Evolutionary conservation across 2,797 vertebrate species (phyloP).

Genomic region (Rhynchonycteris naso): DNA sequence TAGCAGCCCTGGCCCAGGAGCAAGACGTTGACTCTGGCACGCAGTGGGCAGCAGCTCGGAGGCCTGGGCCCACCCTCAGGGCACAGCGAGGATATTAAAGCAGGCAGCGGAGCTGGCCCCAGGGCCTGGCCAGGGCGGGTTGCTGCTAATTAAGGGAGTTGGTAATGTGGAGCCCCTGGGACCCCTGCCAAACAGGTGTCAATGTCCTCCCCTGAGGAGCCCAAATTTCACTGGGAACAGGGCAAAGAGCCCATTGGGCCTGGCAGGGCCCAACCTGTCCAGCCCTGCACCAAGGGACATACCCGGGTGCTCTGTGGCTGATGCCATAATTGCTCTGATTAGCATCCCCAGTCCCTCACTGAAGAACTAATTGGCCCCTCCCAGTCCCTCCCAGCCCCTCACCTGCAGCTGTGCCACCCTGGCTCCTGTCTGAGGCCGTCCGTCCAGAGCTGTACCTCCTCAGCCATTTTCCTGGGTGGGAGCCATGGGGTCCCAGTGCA

Average conservation of each 20-base stretch:
- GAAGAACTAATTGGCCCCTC: not conserved
- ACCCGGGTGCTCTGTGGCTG: not conserved
- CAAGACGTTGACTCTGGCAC: not conserved
- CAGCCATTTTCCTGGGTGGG: not conserved
- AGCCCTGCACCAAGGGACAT: not conserved
- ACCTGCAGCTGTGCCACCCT: not conserved
- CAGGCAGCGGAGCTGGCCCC: not conserved
- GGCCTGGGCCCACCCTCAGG: not conserved
- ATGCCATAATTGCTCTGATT: not conserved
- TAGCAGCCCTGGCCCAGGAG: not conserved
- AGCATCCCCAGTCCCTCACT: constrained; percentile 20
- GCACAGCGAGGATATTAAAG: not conserved
- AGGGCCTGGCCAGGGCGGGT: not conserved
- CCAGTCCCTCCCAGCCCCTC: not conserved
- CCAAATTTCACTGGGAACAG: constrained; percentile 38
- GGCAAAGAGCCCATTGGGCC: constrained; percentile 57
- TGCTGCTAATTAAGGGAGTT: constrained; percentile 45
- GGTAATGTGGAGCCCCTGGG: constrained; percentile 40
- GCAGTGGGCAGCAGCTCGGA: not conserved
- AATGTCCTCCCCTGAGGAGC: not conserved
- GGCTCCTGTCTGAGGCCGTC: not conserved
- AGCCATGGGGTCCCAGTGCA: not conserved
- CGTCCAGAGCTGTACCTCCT: not conserved
- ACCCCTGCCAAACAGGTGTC: not conserved
- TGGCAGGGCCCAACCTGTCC: constrained; percentile 49